Evolutionary conservation across 2,113 vertebrate genomes (phyloP), one percentile per base, ranked within the genome.

Genomic region (Steatornis caripensis): DNA sequence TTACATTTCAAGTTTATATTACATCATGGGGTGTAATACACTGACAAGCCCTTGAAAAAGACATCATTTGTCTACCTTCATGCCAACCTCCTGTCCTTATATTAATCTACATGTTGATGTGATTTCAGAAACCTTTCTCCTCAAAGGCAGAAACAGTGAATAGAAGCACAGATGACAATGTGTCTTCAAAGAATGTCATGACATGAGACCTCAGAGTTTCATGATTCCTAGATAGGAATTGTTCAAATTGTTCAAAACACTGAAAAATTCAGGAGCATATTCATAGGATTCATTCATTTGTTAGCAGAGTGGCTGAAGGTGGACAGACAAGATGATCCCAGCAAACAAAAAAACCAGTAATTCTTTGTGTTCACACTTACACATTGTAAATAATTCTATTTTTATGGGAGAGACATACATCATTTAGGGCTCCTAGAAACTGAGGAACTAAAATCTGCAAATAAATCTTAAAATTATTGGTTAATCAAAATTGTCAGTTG

Each of bases 1-100:
- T 88, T 68, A 86, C 46, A 77, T 94, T 90, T 89, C 48, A 87
- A 66, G 34, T 91, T 90, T 91, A 65, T 79, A 61, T 83, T 89
- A 74, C 60, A 90, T 5, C 15, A 75, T 15, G 2, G 11, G 1
- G 11, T 83, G 32, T 78, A 89, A 97, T 95, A 78, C 37, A 84
- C n/a, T 37, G 71, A 68, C 65, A 90, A 89, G 17, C 4, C 23
- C 17, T 64, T 81, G 39, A 81, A 92, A 90, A 90, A 64, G n/a
- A 61, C 6, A 55, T 70, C 39, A 53, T 94, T 93, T 72, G 4
- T 36, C 55, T 78, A 64, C 18, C 54, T 90, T 91, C 46, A 51
- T 51, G 57, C 5, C 45, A 90, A 9, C 5, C 21, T 84, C 41
- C 53, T 88, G 17, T 66, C 36, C 39, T 45, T 48, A 37, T 68